phyloP scores from a whole-genome alignment of 2,113 vertebrate genomes.

The Pluvianellus socialis region DNA sequence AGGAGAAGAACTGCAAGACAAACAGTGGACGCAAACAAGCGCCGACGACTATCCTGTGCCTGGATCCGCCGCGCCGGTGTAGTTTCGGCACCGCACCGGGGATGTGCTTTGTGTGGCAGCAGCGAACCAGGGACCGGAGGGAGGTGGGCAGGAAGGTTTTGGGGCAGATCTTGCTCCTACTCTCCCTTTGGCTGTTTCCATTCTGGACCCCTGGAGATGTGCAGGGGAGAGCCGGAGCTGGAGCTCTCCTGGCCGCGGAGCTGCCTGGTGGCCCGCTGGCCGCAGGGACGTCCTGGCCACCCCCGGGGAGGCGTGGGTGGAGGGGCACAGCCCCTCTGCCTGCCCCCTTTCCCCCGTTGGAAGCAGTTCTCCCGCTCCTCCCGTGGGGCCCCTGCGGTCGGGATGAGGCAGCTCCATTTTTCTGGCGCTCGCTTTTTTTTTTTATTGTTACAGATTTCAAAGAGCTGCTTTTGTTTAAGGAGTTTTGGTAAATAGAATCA shows the following conservation, averaged over 20 bases:
- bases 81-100: fast-evolving
- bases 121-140: neutral
- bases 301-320: no score
- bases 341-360: neutral
- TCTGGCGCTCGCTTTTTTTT: neutral
- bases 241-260: fast-evolving
- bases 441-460: neutral
- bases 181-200: neutral
- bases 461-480: neutral
- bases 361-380: neutral
- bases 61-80: fast-evolving
- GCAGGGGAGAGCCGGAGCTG: neutral
- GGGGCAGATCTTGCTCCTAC: neutral
- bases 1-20: neutral
- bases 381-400: fast-evolving
- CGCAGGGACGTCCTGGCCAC: fast-evolving
- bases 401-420: neutral
- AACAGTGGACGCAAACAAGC: neutral
- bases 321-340: neutral
- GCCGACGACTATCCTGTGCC: neutral
- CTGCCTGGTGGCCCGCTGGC: neutral
- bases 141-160: neutral
- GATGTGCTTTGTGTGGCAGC: no score
- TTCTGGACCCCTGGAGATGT: neutral
- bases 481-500: neutral